Conservation (phyloP, 2,888 invertebrate species). For the Leucophenga montana region DNA sequence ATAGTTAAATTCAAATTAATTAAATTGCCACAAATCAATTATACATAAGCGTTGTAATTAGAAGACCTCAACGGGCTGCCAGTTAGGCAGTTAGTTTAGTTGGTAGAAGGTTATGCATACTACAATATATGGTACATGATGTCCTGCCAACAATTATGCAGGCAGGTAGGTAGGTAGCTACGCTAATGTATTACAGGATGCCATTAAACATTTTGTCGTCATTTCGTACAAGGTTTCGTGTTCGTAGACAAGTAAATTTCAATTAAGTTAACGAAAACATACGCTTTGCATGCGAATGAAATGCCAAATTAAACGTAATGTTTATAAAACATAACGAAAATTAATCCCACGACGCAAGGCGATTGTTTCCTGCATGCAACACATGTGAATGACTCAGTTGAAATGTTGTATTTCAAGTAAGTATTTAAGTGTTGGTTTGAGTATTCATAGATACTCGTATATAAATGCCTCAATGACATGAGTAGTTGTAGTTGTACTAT, state of each 20-base stretch:
- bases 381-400: constrained; percentile 8
- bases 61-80: constrained; percentile 56
- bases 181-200: not conserved
- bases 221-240: not conserved
- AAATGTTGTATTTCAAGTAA: no score
- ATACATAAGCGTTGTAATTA: constrained; percentile 66
- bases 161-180: no score
- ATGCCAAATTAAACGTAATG: constrained; percentile 49
- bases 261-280: constrained; percentile 45
- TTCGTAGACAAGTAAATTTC: constrained; percentile 46
- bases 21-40: constrained; percentile 67
- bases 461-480: not conserved
- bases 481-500: no score
- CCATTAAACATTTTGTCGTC: not conserved
- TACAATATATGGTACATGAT: constrained; percentile 16
- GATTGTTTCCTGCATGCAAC: constrained; percentile 16
- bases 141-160: constrained; percentile 24
- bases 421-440: no score
- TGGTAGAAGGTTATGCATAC: no score
- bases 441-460: no score
- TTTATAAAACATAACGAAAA: constrained; percentile 49
- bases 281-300: constrained; percentile 17
- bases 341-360: constrained; percentile 54
- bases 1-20: constrained; percentile 68
- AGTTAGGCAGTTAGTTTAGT: not conserved